Evolutionary conservation across 2,888 invertebrate species (phyloP), one percentile per base, ranked within the genome.

Genomic region (Lymantria monacha): DNA sequence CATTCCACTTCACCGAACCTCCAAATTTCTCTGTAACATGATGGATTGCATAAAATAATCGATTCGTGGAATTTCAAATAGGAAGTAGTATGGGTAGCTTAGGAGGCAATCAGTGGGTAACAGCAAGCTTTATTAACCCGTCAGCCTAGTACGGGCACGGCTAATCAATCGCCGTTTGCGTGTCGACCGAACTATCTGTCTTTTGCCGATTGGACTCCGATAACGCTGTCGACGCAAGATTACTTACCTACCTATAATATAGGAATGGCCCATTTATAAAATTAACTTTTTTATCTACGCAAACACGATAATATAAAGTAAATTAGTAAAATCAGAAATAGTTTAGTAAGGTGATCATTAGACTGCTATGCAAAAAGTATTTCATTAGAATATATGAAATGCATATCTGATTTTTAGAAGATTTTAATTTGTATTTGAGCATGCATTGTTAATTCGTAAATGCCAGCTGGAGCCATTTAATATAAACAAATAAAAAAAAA

Each of bases 91-190:
- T 78, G 80, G 82, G 83, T 83, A 74, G 83, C 80, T 85, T 84
- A 85, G 82, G 77, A 81, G 83, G 84, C 86, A 88, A 90, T 88
- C 87, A 84, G 84, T 79, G 76, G 74, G 76, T 75, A 81, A 74
- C 75, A 63, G 72, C 73, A 83, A 82, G 85, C 84, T 88, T 85
- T 89, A 90, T 91, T 90, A 90, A 87, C 87, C 85, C 87, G 87
- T 84, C 87, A 85, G 83, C 81, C 79, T 75, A 81, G 79, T 85
- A 83, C 84, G 86, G 88, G 86, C 76, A 71, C 68, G 76, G 74
- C 87, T 89, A 90, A 91, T 91, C 91, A 91, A 90, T 91, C 91
- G 89, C 70, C 73, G 87, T 79, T 90, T 81, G 91, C 88, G 89
- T 90, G 91, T 83, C 84, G 81, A 85, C 86, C 87, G 69, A 82